Percentiles rank a stretch among this genome's conserved stretches.
Evolutionary conservation across 2,797 vertebrate species (phyloP).

Genomic region (Chloroceryle amazona): DNA sequence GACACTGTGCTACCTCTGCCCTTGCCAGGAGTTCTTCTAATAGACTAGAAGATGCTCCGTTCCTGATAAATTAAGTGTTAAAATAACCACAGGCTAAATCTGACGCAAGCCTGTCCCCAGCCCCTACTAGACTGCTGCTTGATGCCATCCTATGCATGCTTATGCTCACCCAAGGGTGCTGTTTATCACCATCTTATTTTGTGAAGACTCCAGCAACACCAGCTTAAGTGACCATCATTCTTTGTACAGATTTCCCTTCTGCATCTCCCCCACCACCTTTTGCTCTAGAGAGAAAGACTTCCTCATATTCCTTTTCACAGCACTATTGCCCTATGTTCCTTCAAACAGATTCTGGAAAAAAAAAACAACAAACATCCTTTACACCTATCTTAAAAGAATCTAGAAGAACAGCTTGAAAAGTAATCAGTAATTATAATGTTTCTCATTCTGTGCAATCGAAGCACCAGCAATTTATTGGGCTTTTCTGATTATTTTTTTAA

Average conservation of each 20-base stretch:
- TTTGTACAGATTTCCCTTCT: accelerated
- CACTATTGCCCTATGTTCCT: not conserved
- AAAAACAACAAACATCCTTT: not conserved
- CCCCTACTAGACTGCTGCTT: not conserved
- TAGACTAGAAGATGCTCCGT: not conserved
- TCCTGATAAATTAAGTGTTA: not conserved
- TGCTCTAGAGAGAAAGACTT: not conserved
- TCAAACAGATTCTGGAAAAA: not conserved
- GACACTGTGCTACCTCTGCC: not conserved
- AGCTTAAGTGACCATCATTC: not conserved
- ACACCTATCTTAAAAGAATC: not conserved
- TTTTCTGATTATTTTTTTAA: not conserved
- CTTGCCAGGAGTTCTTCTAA: not conserved
- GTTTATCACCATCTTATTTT: not conserved
- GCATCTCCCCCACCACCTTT: not conserved
- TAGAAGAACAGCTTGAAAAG: not conserved
- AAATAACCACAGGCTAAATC: not conserved
- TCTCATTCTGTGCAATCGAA: not conserved
- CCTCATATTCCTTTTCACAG: not conserved
- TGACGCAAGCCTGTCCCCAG: not conserved
- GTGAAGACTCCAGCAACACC: not conserved
- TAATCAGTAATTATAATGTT: not conserved
- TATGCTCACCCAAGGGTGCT: not conserved
- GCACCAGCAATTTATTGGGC: not conserved
- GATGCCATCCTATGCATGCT: not conserved